Evolutionary conservation across 2,797 vertebrate genomes (phyloP).

Genomic region (Rhyacichthys aspro): DNA sequence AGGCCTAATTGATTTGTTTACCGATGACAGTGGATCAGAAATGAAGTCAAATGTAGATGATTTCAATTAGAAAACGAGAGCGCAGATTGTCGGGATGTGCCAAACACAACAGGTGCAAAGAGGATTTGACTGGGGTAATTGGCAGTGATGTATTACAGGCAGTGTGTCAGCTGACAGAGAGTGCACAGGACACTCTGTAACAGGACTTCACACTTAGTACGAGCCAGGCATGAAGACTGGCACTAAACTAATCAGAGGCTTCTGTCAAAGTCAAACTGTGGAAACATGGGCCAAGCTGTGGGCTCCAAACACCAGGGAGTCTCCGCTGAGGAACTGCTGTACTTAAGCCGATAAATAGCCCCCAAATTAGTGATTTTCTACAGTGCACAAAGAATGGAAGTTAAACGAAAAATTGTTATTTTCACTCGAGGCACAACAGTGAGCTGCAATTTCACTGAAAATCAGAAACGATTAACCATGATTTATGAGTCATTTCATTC

Average conservation of each 20-base stretch:
- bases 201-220: slow-evolving; percentile 24
- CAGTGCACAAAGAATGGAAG: too few relatives aligned
- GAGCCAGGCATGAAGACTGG: slow-evolving; percentile 6
- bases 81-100: not conserved
- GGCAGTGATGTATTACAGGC: slow-evolving; percentile 35
- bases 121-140: slow-evolving; percentile 34
- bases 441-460: too few relatives aligned
- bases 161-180: slow-evolving; percentile 26
- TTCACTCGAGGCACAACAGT: too few relatives aligned
- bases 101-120: slow-evolving; percentile 16
- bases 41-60: not conserved
- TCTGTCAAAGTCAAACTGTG: slow-evolving; percentile 12
- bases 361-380: too few relatives aligned
- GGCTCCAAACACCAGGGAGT: not conserved
- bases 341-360: too few relatives aligned
- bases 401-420: too few relatives aligned
- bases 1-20: slow-evolving; percentile 16
- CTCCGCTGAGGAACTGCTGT: too few relatives aligned
- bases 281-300: too few relatives aligned
- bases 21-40: slow-evolving; percentile 29
- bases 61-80: slow-evolving; percentile 16
- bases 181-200: slow-evolving; percentile 17
- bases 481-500: too few relatives aligned
- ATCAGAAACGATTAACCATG: too few relatives aligned
- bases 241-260: slow-evolving; percentile 18